Evolutionary conservation across 2,888 invertebrate species (phyloP), one percentile per base, ranked within the genome.

Genomic region (Spialia ferax): DNA sequence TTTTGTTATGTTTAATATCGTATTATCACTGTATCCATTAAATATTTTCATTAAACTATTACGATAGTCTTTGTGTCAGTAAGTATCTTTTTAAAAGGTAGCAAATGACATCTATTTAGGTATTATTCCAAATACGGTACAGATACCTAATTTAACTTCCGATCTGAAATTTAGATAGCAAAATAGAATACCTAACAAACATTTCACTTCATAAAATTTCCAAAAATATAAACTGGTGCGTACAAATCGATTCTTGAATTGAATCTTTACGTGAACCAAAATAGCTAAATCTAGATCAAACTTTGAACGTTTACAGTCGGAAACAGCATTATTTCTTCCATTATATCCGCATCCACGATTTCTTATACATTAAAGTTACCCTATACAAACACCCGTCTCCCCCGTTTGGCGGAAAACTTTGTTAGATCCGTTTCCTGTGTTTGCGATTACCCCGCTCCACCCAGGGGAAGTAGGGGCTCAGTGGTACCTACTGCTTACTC

Each of bases 341-440:
- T 65, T 59, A 52, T 52, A 59, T 52, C n/a, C 52, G 42, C 35
- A 66, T 52, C 35, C 20, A 38, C 20, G 15, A 26, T 50, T 63
- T 45, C 52, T 52, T 60, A 60, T 60, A 66, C 52, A 61, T 67
- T 67, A 74, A 74, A 72, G 85, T 76, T 80, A 84, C 87, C 84
- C 87, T 79, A 81, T 74, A 70, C 69, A 74, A 81, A 84, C 80
- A 77, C 81, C 75, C 75, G 77, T 75, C 81, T 85, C 85, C 86
- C 86, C 86, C 86, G 82, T 79, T 87, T 83, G 85, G 78, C 87
- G 85, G 88, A 84, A 89, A 91, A 91, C 86, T 90, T 89, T 81
- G 79, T 80, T 79, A 79, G 86, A 87, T 89, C 89, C 87, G 89
- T 88, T 93, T 93, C 93, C 93, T 91, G 87, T 90, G 86, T 93